Evolutionary conservation across 2,113 vertebrate genomes (phyloP).

Genomic region (Larimichthys polyactis): DNA sequence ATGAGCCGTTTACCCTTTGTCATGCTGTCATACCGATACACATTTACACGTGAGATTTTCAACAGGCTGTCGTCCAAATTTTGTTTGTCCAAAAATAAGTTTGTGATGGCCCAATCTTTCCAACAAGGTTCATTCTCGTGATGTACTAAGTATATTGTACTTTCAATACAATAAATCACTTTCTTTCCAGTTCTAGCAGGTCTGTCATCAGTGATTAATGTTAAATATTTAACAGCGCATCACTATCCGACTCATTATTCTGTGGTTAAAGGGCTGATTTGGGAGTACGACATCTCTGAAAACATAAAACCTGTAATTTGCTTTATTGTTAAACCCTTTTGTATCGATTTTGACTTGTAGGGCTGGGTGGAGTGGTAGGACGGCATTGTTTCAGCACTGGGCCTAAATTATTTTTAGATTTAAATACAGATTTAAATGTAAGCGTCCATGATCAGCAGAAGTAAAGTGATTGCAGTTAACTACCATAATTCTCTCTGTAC

Average conservation of each 20-base stretch:
- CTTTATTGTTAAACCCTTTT: neutral
- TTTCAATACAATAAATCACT: neutral
- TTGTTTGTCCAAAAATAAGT: neutral
- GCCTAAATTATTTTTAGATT: slow-evolving; percentile 8
- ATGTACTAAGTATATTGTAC: neutral
- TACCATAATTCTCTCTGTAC: slow-evolving; percentile 19
- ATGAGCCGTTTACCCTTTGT: too few relatives aligned
- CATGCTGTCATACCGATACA: neutral
- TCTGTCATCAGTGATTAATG: neutral
- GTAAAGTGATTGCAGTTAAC: slow-evolving; percentile 31
- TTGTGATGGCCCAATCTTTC: neutral
- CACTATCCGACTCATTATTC: neutral
- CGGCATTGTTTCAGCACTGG: neutral
- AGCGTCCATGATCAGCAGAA: slow-evolving; percentile 19
- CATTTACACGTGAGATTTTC: neutral
- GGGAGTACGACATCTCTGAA: neutral
- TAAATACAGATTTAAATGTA: neutral
- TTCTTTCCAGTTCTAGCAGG: neutral
- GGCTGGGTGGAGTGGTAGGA: neutral
- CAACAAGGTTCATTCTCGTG: neutral
- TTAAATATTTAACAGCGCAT: neutral
- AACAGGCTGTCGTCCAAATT: neutral
- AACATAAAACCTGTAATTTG: neutral
- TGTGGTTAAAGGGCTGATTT: neutral
- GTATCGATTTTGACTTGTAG: neutral